Base-by-base conservation (phyloP, 2,888 invertebrate genomes). In the Tyria jacobaeae region DNA sequence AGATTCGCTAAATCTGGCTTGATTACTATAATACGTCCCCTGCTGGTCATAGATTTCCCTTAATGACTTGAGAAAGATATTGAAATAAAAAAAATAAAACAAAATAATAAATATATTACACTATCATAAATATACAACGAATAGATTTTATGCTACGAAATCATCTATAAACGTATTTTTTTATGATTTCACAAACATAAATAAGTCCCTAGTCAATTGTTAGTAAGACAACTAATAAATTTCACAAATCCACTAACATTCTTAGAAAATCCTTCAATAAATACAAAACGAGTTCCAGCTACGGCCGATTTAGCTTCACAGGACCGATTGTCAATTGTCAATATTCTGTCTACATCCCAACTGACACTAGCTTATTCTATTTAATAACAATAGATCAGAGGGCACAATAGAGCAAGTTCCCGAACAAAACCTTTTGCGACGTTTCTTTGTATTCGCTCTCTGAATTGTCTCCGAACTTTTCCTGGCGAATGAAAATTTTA, bases 401-500 rank as follows among this genome's bases (percentile, higher is more conserved):
- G 62, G 52, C 52, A 84, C 84, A 83, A 82, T 78, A 68, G 78
- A 60, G 62, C 60, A 76, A 83, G 78, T 84, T 83, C 75, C 48
- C 57, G 79, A 80, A 83, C 82, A 84, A 80, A 84, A 83, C 81
- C 81, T 69, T 76, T 78, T 63, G 74, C 76, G 70, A 76, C 77
- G 71, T 75, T 70, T 71, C 83, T 82, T 81, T 83, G 83, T 81
- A 60, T 2, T 66, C 68, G 63, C 79, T 79, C 73, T 75, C 78
- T 79, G 83, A 83, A 83, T 79, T 73, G 83, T 79, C 76, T 69
- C 57, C 57, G 51, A 75, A 77, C 75, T 71, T 74, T 75, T 73
- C 63, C 72, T 51, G 48, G 55, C 54, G 62, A 70, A 76, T 71
- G 70, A 70, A 76, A 71, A 75, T 79, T 79, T 79, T 76, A 76